Percentiles rank a stretch among this genome's conserved stretches.
These are phyloP conservation scores for Drosophila tsacasi DNA, from an alignment of 1,140 invertebrate species.

Conservation along the genomic window DNA sequence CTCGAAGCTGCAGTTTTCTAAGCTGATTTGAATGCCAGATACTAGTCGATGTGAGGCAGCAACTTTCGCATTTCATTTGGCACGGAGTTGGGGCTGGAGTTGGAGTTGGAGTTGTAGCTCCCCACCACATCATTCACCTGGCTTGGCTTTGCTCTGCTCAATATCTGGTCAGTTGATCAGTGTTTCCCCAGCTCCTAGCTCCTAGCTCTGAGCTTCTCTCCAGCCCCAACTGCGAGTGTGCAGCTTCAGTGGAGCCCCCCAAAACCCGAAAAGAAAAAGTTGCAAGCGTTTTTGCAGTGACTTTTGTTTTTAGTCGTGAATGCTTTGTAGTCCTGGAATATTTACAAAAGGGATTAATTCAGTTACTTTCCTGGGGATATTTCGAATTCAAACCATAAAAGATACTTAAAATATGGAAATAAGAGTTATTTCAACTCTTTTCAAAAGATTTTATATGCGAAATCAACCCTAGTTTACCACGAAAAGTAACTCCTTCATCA, in stretches of 20 bases:
- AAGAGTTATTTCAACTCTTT: neutral
- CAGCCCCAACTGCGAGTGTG: constrained; percentile 1
- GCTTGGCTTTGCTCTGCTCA: constrained; percentile 35
- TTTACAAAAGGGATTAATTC: neutral
- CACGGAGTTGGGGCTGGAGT: constrained; percentile 10
- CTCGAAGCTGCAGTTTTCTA: constrained; percentile 65
- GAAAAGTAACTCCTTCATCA: neutral
- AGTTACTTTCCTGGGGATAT: neutral
- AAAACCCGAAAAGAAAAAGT: constrained; percentile 71
- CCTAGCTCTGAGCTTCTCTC: constrained; percentile 7
- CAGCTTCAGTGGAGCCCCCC: constrained; percentile 2
- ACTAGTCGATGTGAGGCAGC: constrained; percentile 50
- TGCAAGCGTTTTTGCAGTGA: constrained; percentile 50
- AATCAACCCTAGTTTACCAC: neutral
- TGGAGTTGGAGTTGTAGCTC: neutral
- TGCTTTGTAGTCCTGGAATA: constrained; percentile 34
- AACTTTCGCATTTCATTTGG: constrained; percentile 80
- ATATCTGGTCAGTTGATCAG: constrained; percentile 76
- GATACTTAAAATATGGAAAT: neutral
- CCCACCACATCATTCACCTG: constrained; percentile 65
- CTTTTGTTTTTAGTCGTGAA: constrained; percentile 16
- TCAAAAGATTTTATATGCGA: neutral
- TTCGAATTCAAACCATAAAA: too few species aligned
- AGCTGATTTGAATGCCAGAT: constrained; percentile 83
- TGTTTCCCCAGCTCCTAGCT: constrained; percentile 23